Base-by-base conservation (phyloP, 2,888 invertebrate genomes). In the Hemithea aestivaria region DNA sequence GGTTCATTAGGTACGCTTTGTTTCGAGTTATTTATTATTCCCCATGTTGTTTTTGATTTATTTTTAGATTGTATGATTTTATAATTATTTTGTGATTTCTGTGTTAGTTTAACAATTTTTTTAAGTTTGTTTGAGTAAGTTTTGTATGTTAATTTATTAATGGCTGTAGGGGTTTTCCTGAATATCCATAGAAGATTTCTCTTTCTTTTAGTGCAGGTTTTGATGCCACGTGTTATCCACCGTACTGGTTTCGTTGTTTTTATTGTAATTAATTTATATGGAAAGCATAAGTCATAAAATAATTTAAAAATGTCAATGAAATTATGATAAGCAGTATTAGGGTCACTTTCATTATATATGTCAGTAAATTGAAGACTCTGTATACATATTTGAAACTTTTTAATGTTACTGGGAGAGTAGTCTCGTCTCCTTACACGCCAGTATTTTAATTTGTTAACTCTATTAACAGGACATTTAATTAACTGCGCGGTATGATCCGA, bases 211-310 rank as follows among this genome's bases (percentile, higher is more conserved):
- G 12, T 27, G 6, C 27, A 27, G n/a, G n/a, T 2, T 11, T 27
- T 12, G 7, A 27, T 7, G 5, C 10, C 2, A 7, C 7, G 6
- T 27, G 16, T 4, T 16, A 16, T 16, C 16, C 16, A 16, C 16
- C 16, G 16, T 16, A 16, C 16, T 4, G 16, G 10, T 27, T 10
- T 27, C 10, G 7, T 27, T 12, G 26, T 6, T 11, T 27, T 27
- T 7, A 27, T 11, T 2, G 7, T 11, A 12, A 12, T 27, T n/a
- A 12, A 6, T 6, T 16, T 9, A n/a, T n/a, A 11, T 12, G 27
- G 27, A n/a, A 27, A 27, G n/a, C 27, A 27, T 6, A 27, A 27
- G n/a, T 27, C 27, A n/a, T 27, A 27, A 27, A 27, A 27, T 12
- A 27, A 16, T 27, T 27, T 27, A 27, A 27, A 27, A 16, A 16